Conservation (phyloP, 2,888 invertebrate genomes). For the Nomada fucata region DNA sequence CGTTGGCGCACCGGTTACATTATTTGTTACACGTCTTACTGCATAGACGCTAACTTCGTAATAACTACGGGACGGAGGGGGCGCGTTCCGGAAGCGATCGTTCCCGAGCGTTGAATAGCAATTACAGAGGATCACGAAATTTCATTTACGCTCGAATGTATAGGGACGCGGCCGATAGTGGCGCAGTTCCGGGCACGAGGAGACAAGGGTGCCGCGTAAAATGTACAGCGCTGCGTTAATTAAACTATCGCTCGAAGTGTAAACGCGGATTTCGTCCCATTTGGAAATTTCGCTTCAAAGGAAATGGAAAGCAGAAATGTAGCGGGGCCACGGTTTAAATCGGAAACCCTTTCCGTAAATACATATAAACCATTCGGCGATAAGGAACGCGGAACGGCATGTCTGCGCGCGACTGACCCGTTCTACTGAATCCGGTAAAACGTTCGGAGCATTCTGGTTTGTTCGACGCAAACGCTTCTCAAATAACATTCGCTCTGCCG, state of each 20-base stretch:
- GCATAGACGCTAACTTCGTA: background rate
- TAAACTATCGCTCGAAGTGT: slow-evolving; percentile 13
- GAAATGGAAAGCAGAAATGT: background rate
- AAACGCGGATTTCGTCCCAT: slow-evolving; percentile 22
- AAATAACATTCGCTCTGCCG: slow-evolving; percentile 23
- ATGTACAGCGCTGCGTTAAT: slow-evolving; percentile 28
- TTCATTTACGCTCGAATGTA: slow-evolving; percentile 19
- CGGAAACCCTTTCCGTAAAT: no score
- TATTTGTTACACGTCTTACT: no score
- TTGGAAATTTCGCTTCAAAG: background rate
- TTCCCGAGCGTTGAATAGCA: background rate
- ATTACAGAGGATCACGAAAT: slow-evolving; percentile 19
- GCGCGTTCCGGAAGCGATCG: background rate
- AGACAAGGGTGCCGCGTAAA: background rate
- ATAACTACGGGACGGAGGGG: no score
- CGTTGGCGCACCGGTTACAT: no score
- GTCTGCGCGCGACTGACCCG: background rate
- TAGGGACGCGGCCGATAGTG: background rate
- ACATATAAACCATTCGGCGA: no score
- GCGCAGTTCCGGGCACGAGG: background rate
- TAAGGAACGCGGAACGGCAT: no score
- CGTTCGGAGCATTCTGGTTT: background rate
- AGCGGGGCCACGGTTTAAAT: background rate
- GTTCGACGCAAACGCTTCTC: slow-evolving; percentile 3
- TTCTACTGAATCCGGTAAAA: slow-evolving; percentile 1